phyloP scores from a whole-genome alignment of 2,888 invertebrate genomes.

The Imbricaverruca yamaguchii region DNA sequence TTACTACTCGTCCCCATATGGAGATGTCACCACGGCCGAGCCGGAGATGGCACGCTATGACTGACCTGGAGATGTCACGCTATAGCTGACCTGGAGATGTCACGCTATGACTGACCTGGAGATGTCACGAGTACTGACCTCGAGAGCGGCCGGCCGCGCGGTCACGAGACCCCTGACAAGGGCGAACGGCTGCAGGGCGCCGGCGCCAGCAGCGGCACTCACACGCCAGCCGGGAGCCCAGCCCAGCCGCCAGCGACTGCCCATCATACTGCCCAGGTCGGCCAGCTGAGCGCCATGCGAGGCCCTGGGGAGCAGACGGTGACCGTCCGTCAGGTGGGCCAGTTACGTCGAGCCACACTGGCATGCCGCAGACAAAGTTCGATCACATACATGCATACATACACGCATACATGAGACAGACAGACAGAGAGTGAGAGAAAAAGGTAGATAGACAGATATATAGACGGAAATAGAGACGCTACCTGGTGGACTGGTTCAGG shows the following conservation, averaged over 20 bases:
- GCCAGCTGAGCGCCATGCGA: conserved; percentile 36
- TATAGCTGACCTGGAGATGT: too few species aligned
- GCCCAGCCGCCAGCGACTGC: conserved; percentile 55
- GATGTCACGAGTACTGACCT: too few species aligned
- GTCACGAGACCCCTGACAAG: conserved; percentile 55
- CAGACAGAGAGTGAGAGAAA: conserved; percentile 37
- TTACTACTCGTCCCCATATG: too few species aligned
- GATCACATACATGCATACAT: too few species aligned
- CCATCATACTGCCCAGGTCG: conserved; percentile 42
- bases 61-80: too few species aligned
- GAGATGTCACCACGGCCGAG: too few species aligned
- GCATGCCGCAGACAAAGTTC: too few species aligned
- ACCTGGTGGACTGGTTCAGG: neutral
- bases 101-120: too few species aligned
- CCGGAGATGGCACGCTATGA: too few species aligned
- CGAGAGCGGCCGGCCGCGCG: conserved; percentile 48
- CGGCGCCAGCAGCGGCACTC: conserved; percentile 35
- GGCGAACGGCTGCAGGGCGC: neutral
- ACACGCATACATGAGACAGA: too few species aligned
- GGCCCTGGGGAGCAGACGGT: conserved; percentile 34
- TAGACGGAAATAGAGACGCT: neutral
- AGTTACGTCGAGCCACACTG: too few species aligned
- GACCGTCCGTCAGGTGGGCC: too few species aligned
- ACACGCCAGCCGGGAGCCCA: conserved; percentile 62
- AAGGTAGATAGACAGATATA: neutral